Conservation (phyloP, 1,140 invertebrate species). For the Lucilia sericata region DNA sequence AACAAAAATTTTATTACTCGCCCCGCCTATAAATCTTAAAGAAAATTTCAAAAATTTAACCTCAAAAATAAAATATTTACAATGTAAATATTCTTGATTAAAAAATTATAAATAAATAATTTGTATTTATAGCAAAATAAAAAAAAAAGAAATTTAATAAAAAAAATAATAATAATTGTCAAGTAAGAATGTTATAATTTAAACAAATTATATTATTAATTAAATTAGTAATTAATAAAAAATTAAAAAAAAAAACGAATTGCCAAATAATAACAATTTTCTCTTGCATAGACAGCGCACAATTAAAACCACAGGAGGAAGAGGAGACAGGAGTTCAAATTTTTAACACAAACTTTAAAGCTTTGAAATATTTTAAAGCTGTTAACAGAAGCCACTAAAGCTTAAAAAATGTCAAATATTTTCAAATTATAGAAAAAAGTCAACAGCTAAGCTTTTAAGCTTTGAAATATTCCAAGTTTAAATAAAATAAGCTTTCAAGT, state of each 20-base stretch:
- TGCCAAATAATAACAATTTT: neutral
- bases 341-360: neutral
- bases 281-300: neutral
- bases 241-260: neutral
- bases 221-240: neutral
- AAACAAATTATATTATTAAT: neutral
- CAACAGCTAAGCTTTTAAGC: no score
- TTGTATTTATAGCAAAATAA: neutral
- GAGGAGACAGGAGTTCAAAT: neutral
- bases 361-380: neutral
- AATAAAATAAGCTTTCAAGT: no score
- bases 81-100: neutral
- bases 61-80: conserved; percentile 21
- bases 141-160: neutral
- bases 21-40: neutral
- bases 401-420: no score
- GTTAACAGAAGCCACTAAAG: no score
- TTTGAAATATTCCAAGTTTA: no score
- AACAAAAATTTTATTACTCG: neutral
- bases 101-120: neutral
- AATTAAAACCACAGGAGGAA: neutral
- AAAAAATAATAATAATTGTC: neutral
- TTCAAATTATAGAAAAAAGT: no score
- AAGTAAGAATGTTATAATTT: neutral
- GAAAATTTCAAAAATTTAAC: neutral